phyloP scores from a whole-genome alignment of 2,797 vertebrate genomes.

The Rhyacichthys aspro region DNA sequence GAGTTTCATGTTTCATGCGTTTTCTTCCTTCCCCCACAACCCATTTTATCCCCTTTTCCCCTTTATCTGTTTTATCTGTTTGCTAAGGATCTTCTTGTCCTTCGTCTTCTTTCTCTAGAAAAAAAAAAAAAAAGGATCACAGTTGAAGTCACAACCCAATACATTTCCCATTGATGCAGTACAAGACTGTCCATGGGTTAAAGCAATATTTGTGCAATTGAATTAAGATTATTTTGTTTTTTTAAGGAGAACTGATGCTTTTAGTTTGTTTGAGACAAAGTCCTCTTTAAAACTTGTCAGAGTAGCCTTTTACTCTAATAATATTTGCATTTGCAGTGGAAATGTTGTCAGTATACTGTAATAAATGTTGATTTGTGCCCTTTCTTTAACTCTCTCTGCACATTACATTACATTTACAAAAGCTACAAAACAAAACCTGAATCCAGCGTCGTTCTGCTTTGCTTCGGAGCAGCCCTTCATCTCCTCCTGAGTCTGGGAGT shows the following conservation, averaged over 20 bases:
- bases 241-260: no score
- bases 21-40: constrained; percentile 78
- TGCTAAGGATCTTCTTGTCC: constrained; percentile 36
- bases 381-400: no score
- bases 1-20: constrained; percentile 97
- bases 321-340: no score
- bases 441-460: constrained; percentile 8
- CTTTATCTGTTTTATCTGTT: constrained; percentile 33
- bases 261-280: no score
- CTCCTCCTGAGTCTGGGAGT: constrained; percentile 47
- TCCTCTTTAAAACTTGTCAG: no score
- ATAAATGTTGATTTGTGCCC: no score
- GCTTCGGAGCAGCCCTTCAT: constrained; percentile 30
- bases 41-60: constrained; percentile 20
- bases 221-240: no score
- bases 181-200: no score
- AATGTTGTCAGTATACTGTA: no score
- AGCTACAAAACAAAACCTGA: constrained; percentile 30
- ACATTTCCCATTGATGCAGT: neutral
- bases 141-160: neutral
- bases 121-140: constrained; percentile 26
- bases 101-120: constrained; percentile 27
- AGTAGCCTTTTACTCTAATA: no score
- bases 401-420: constrained; percentile 37
- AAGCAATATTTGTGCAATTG: no score